Evolutionary conservation across 1,140 invertebrate species (phyloP), one percentile per base, ranked within the genome.

Genomic region (Drosophila orena): DNA sequence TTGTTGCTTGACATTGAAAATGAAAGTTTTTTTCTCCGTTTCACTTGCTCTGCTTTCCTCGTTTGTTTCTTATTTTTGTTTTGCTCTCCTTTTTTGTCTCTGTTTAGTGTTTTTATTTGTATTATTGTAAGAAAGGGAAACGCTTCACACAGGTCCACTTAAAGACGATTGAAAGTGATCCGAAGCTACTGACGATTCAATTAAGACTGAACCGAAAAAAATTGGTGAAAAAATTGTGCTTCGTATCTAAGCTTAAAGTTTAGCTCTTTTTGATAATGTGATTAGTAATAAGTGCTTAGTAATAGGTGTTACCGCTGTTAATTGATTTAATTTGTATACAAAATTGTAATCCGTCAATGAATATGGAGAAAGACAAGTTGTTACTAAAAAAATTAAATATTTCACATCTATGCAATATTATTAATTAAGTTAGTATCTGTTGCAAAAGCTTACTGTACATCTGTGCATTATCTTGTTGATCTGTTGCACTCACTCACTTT

Each of bases 1-100:
- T 66, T 53, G 22, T 55, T 46, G 15, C 57, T 79, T 88, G 81
- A 85, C 81, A 81, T 85, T 85, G 79, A 85, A 85, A 78, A 55
- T 59, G 74, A 81, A 88, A 88, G 83, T 88, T 81, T 75, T 37
- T 61, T 70, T 77, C 64, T 42, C 44, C 38, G 20, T 57, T 72
- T 64, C 34, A 49, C 44, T 60, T 66, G 64, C 50, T 27, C 27
- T 62, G 57, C 30, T 43, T 54, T 61, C 47, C 50, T 37, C 17
- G 11, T 11, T 74, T 42, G 14, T 7, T 58, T 53, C 27, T 47
- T 53, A 14, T 64, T 43, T 44, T 74, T 42, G 43, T 60, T 59
- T 56, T 55, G 22, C n/a, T 56, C 47, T 20, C 8, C 27, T 35
- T 59, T 10, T 47, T 40, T 27, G 17, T 46, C 34, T 46, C 50